Evolutionary conservation across 2,113 vertebrate species (phyloP).

Genomic region (Gymnogyps californianus): DNA sequence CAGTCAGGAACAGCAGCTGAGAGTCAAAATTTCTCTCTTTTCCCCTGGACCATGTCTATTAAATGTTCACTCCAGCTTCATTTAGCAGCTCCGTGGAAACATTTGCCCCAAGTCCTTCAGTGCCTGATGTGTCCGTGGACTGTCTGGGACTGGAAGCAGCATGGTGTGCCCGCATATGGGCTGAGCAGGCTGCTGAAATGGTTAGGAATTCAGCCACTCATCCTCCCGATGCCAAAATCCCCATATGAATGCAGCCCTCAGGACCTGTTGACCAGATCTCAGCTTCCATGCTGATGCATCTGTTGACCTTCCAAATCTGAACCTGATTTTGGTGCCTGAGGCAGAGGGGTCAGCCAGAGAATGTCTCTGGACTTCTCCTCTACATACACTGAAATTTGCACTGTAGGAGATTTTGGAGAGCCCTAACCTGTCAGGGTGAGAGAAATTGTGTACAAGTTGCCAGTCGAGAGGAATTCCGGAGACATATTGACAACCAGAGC

Average conservation of each 20-base stretch:
- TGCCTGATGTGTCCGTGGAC: not conserved
- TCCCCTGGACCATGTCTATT: not conserved
- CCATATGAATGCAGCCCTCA: not conserved
- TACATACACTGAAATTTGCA: not conserved
- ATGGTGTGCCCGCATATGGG: not conserved
- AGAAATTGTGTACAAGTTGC: not conserved
- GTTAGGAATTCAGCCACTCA: not conserved
- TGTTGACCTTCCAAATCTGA: not conserved
- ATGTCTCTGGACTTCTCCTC: not conserved
- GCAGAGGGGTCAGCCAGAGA: not conserved
- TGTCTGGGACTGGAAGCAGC: not conserved
- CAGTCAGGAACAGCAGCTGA: not conserved
- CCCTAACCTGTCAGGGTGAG: not conserved
- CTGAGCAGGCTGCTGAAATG: not conserved
- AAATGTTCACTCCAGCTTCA: not conserved
- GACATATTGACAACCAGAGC: not conserved
- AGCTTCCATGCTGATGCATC: not conserved
- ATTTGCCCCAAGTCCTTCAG: not conserved
- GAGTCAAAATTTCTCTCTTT: not conserved
- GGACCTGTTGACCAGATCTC: not conserved
- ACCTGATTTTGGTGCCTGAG: not conserved
- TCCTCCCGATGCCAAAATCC: not conserved
- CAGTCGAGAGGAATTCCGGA: not conserved
- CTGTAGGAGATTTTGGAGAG: not conserved
- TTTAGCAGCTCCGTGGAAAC: not conserved